Percentiles rank a stretch among this genome's conserved stretches.
Evolutionary conservation across 2,888 invertebrate genomes (phyloP).

Genomic region (Synanthedon tipuliformis): DNA sequence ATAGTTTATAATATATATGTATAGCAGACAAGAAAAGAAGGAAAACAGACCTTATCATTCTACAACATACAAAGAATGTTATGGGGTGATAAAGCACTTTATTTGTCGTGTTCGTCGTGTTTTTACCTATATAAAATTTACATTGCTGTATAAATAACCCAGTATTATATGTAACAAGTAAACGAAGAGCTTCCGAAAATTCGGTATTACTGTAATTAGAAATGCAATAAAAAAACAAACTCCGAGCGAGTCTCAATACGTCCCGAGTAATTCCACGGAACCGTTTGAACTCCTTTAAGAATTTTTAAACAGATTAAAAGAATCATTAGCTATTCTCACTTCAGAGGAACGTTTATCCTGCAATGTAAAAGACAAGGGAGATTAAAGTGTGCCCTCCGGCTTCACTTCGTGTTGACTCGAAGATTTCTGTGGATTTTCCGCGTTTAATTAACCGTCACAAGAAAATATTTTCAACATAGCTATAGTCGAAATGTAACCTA

Average conservation of each 20-base stretch:
- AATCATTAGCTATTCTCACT: constrained; percentile 64
- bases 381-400: constrained; percentile 51
- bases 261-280: constrained; percentile 19
- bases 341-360: constrained; percentile 18
- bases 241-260: neutral
- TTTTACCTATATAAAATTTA: too few relatives aligned
- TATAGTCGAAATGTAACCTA: too few relatives aligned
- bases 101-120: too few relatives aligned
- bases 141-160: too few relatives aligned
- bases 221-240: neutral
- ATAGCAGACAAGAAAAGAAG: too few relatives aligned
- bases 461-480: neutral
- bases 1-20: too few relatives aligned
- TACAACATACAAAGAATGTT: too few relatives aligned
- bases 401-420: constrained; percentile 10
- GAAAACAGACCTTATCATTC: too few relatives aligned
- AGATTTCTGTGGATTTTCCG: constrained; percentile 1
- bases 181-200: too few relatives aligned
- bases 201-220: neutral
- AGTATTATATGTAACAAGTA: too few relatives aligned
- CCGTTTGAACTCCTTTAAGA: constrained; percentile 52
- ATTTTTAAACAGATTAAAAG: constrained; percentile 62
- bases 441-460: neutral
- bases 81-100: too few relatives aligned
- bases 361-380: constrained; percentile 45